These are phyloP conservation scores for Sapayoa aenigma DNA, from an alignment of 2,113 vertebrate species.

Conservation along the genomic window DNA sequence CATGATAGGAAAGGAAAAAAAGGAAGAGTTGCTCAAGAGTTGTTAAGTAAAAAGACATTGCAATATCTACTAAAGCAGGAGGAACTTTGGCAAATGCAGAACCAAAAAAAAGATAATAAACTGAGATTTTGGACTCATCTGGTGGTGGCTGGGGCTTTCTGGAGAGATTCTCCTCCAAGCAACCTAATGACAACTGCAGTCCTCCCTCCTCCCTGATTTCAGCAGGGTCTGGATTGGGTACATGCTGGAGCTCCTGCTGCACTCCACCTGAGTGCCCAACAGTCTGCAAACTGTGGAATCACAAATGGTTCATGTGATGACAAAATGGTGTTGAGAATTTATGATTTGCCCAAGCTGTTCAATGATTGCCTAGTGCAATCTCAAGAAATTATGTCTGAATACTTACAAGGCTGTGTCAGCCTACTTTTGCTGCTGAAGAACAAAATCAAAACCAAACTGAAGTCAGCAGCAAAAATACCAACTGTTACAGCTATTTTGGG, in stretches of 20 bases:
- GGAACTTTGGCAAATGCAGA: not conserved
- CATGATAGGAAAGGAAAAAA: constrained; percentile 31
- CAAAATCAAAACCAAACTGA: not conserved
- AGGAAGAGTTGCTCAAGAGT: constrained; percentile 1
- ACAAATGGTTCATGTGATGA: rapidly evolving
- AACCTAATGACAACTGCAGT: not conserved
- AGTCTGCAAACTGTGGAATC: not conserved
- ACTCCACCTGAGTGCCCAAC: rapidly evolving
- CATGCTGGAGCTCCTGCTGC: not conserved
- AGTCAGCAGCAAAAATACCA: not conserved
- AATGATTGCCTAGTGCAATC: not conserved
- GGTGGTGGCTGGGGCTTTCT: not conserved
- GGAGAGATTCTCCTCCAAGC: not conserved
- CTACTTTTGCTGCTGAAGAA: not conserved
- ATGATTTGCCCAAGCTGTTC: not conserved
- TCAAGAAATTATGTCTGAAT: not conserved
- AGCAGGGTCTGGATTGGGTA: not conserved
- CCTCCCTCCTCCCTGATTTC: not conserved
- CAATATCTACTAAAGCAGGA: not conserved
- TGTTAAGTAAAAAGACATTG: not conserved
- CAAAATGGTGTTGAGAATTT: not conserved
- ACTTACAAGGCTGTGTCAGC: not conserved
- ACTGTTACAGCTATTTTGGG: not conserved
- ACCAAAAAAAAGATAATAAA: not conserved
- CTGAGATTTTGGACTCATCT: not conserved